Conservation (phyloP, 2,113 vertebrate species). For the Dipodomys stephensi region DNA sequence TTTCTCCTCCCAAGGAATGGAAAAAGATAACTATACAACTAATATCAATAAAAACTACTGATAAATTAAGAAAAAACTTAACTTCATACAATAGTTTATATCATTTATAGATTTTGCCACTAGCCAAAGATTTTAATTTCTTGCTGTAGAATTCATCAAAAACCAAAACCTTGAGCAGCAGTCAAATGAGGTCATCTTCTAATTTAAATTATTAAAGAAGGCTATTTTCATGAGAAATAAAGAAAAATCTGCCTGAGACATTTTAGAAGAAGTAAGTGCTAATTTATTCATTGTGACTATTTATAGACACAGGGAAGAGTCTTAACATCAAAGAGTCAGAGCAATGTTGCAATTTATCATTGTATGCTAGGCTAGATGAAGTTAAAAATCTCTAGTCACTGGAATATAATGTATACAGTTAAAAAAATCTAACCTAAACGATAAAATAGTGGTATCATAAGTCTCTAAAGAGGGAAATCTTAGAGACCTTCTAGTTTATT, state of each 20-base stretch:
- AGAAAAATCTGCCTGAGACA: neutral
- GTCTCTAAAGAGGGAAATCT: neutral
- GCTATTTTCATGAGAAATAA: constrained; percentile 33
- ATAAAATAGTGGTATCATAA: neutral
- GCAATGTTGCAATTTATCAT: neutral
- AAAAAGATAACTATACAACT: neutral
- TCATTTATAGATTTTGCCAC: neutral
- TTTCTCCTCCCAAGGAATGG: neutral
- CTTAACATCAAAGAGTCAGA: neutral
- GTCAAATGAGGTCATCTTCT: constrained; percentile 27
- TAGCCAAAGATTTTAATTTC: neutral
- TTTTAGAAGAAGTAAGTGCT: neutral
- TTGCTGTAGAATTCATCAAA: constrained; percentile 30
- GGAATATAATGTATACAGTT: neutral
- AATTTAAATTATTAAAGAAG: constrained; percentile 9
- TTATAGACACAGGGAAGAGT: neutral
- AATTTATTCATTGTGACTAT: constrained; percentile 50
- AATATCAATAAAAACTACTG: neutral
- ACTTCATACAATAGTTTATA: constrained; percentile 14
- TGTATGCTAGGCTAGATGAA: neutral
- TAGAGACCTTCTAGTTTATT: neutral
- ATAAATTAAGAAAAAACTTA: neutral
- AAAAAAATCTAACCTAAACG: neutral
- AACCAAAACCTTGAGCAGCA: neutral
- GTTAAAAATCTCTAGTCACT: neutral